Evolutionary conservation across 2,888 invertebrate genomes (phyloP).

Genomic region (Stenoptilia bipunctidactyla): DNA sequence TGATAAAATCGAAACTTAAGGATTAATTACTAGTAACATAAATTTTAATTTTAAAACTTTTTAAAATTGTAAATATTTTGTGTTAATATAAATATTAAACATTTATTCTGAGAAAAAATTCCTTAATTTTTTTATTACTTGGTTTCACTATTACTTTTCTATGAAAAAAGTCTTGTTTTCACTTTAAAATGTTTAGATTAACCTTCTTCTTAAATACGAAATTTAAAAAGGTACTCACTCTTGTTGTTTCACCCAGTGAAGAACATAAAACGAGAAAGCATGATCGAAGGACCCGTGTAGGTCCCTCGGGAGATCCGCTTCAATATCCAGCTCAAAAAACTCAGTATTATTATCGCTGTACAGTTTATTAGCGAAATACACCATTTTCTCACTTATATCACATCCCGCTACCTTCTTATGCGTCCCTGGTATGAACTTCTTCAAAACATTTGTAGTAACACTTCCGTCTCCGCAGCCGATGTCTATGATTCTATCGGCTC

Average conservation of each 20-base stretch:
- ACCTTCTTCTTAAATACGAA: too few species aligned
- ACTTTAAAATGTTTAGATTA: too few species aligned
- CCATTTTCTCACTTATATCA: slow-evolving; percentile 80
- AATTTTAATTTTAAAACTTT: too few species aligned
- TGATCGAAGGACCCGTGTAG: slow-evolving; percentile 72
- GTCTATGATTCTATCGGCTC: slow-evolving; percentile 69
- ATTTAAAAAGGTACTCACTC: slow-evolving; percentile 54
- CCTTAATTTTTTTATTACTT: too few species aligned
- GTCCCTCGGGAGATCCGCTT: slow-evolving; percentile 54
- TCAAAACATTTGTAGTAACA: slow-evolving; percentile 73
- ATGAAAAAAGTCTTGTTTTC: too few species aligned
- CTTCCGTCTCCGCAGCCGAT: slow-evolving; percentile 83
- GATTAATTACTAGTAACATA: too few species aligned
- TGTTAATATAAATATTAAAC: too few species aligned
- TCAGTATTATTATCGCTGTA: slow-evolving; percentile 52
- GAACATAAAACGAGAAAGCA: slow-evolving; percentile 81
- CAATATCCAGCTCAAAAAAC: slow-evolving; percentile 72
- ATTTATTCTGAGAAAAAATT: too few species aligned
- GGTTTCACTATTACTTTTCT: too few species aligned
- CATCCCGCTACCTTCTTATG: slow-evolving; percentile 71
- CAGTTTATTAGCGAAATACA: slow-evolving; percentile 73
- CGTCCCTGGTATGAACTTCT: slow-evolving; percentile 71
- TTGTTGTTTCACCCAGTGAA: slow-evolving; percentile 84
- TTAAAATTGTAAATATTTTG: too few species aligned
- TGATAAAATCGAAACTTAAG: too few species aligned